Base-by-base conservation (phyloP, 2,888 invertebrate species). In the Sussaba pulchella region DNA sequence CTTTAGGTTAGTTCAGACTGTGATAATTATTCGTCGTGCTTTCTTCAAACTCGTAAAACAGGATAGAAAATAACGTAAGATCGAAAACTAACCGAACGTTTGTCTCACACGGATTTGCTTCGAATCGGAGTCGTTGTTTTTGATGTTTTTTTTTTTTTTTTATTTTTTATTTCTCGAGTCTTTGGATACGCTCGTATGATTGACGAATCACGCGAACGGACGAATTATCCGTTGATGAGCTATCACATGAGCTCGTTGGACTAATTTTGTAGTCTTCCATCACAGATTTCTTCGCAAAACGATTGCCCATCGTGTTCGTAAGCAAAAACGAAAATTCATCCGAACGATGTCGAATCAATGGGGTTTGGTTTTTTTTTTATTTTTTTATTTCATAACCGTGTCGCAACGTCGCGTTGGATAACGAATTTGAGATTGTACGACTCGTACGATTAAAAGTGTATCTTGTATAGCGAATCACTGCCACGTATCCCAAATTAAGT, bases 11-110 rank as follows among this genome's bases (percentile, higher is more conserved):
- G 88, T 88, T 88, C 87, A 89, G 88, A 90, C 91, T 91, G 91
- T 91, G 91, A 91, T 91, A 91, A 90, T 89, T 88, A 88, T 89
- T 89, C 87, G 87, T 87, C 89, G 89, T 86, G 87, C 87, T 89
- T 85, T 83, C 83, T 84, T 71, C 82, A 82, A 82, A 84, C 79
- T n/a, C n/a, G 66, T 61, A 79, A 63, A 54, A 54, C 69, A 19
- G 43, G 54, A 54, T 41, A 47, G 9, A 70, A 75, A 57, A 50
- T 14, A 72, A 66, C 9, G 50, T 43, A 67, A 43, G 41, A 70
- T 54, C 39, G 64, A 39, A 52, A 57, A 24, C 59, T 43, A 61
- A 59, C 72, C 52, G 67, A 45, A 70, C 21, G 41, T 45, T 52
- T 61, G n/a, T 70, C 78, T n/a, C 74, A 57, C 63, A 67, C 74